A percentile compares a stretch with the other conserved stretches of the same genome.
Conservation (phyloP, 2,888 invertebrate genomes). For the Andricus quercusramuli region DNA sequence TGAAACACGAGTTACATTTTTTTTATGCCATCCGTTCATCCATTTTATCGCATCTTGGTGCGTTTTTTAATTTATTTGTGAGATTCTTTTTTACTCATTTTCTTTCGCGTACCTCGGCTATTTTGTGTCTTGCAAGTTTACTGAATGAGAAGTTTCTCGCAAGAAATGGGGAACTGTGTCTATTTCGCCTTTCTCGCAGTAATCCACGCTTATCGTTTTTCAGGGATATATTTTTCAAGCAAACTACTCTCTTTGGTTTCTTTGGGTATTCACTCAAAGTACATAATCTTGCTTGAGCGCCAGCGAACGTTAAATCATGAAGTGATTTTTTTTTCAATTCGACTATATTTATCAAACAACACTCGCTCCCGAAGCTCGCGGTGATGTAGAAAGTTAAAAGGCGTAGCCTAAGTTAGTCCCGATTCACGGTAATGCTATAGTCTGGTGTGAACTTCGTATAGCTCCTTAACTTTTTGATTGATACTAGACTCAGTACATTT, state of each 20-base stretch:
- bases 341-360: neutral
- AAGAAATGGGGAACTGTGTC: neutral
- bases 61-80: slow-evolving; percentile 43
- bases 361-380: slow-evolving; percentile 13
- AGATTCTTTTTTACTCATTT: slow-evolving; percentile 41
- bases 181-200: neutral
- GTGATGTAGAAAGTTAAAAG: slow-evolving; percentile 24
- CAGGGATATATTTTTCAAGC: slow-evolving; percentile 37
- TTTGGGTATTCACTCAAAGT: slow-evolving; percentile 3
- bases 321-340: neutral
- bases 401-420: neutral
- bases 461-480: slow-evolving; percentile 27
- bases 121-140: neutral
- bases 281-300: slow-evolving; percentile 17
- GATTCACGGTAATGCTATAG: slow-evolving; percentile 18
- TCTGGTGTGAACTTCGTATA: slow-evolving; percentile 16
- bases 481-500: slow-evolving; percentile 3
- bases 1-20: slow-evolving; percentile 49
- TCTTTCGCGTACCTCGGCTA: neutral
- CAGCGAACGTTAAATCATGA: neutral
- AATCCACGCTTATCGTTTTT: slow-evolving; percentile 31
- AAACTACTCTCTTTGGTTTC: neutral
- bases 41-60: slow-evolving; percentile 39
- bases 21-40: slow-evolving; percentile 51
- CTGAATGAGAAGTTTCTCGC: neutral